phyloP scores from a whole-genome alignment of 2,888 invertebrate species.

The Slavum lentiscoides region DNA sequence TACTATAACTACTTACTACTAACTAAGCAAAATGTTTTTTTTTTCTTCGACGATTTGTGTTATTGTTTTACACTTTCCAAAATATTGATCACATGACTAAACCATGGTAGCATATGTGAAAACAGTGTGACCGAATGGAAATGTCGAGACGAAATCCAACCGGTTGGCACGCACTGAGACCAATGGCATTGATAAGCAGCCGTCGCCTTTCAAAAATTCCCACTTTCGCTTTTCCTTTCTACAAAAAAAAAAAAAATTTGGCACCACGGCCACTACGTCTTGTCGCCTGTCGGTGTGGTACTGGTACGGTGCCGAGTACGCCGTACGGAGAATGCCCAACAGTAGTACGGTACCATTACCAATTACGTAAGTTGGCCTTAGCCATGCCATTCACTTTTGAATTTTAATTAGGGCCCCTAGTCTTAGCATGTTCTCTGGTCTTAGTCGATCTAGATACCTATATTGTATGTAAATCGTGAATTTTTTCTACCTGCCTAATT shows the following conservation, averaged over 20 bases:
- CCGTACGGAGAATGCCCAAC: neutral
- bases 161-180: neutral
- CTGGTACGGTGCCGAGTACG: no score
- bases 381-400: constrained; percentile 22
- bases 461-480: constrained; percentile 37
- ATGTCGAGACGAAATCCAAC: neutral
- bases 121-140: constrained; percentile 22
- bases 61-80: constrained; percentile 53
- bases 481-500: neutral
- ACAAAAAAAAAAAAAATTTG: neutral
- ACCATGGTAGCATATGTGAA: constrained; percentile 46
- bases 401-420: constrained; percentile 8
- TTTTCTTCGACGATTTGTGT: constrained; percentile 49
- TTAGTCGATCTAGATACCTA: neutral
- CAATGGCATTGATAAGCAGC: constrained; percentile 34
- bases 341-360: neutral
- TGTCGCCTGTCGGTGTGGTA: no score
- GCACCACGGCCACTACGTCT: neutral
- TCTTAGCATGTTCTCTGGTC: no score
- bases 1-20: neutral
- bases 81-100: constrained; percentile 53
- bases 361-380: constrained; percentile 38
- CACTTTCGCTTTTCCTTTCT: constrained; percentile 48
- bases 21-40: constrained; percentile 35
- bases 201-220: constrained; percentile 45